Evolutionary conservation across 2,888 invertebrate species (phyloP), one percentile per base, ranked within the genome.

Genomic region (Neoaliturus tenellus): DNA sequence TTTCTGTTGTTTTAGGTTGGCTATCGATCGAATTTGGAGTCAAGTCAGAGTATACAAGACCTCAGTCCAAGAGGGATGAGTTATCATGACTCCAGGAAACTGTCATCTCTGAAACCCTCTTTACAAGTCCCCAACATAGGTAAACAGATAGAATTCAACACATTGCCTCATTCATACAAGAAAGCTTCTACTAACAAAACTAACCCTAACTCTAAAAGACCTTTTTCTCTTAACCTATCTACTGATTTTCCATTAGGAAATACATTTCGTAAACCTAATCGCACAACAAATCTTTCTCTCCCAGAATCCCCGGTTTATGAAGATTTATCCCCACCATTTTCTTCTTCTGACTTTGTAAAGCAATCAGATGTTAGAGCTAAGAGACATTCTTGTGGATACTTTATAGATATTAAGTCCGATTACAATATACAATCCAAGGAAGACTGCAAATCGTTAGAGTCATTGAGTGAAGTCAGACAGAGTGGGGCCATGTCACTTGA

Each of bases 1-100:
- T n/a, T n/a, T n/a, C n/a, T n/a, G n/a, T 85, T 78, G n/a, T 86
- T 87, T 75, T 89, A 96, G 96, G 95, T 96, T 88, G 95, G 96
- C 84, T 95, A 95, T 90, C 93, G 95, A 85, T 96, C 96, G 55
- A 95, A 94, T 85, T 91, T 98, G 85, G 96, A 96, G 89, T 94
- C 95, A 88, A 97, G 97, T 90, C 97, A 97, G 90, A 97, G 97
- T 85, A 97, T 96, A 85, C 95, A 95, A 86, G 97, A 97, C 89
- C 92, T 97, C 33, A 96, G 96, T 87, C 94, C 96, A 89, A 93
- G 85, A 80, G 85, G 86, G 39, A 80, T 82, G 55, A 58, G 58
- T 20, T 86, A 85, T 82, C 80, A 81, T 67, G 85, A 82, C 51
- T 41, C 75, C n/a, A 78, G 78, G 51, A 73, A 81, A 83, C 80